phyloP scores from a whole-genome alignment of 1,140 invertebrate species.

The Polyergus mexicanus region DNA sequence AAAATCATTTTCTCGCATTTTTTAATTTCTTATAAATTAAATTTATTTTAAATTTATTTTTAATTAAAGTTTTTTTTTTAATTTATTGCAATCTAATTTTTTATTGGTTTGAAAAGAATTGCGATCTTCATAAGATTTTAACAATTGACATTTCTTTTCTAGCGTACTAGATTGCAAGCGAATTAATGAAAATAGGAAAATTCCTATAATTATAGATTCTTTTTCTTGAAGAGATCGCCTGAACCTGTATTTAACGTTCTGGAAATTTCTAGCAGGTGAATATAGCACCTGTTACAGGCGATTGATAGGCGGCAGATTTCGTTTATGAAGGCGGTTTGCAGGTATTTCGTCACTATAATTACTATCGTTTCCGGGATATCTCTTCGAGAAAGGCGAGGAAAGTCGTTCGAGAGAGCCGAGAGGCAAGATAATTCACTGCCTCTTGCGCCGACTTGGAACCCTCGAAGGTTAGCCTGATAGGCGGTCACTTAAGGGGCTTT shows the following conservation, averaged over 20 bases:
- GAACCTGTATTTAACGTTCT: conserved; percentile 36
- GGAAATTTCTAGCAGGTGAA: conserved; percentile 19
- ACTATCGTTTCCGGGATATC: conserved; percentile 48
- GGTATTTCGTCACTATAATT: conserved; percentile 72
- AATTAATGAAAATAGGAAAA: conserved; percentile 41
- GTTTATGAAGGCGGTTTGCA: conserved; percentile 17
- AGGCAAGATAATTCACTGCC: conserved; percentile 56
- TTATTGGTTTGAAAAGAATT: background rate
- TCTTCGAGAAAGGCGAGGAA: conserved; percentile 55
- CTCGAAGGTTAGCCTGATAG: conserved; percentile 60
- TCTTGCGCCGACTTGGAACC: conserved; percentile 53
- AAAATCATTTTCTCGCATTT: too few species aligned
- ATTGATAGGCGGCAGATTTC: conserved; percentile 46
- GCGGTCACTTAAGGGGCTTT: conserved; percentile 73
- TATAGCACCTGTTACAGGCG: conserved; percentile 55
- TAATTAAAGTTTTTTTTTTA: background rate
- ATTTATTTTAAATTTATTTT: background rate
- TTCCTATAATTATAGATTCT: conserved; percentile 8
- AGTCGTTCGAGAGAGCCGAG: conserved; percentile 51
- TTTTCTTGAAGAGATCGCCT: background rate
- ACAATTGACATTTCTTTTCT: background rate
- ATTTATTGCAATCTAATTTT: background rate
- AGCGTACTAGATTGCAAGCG: background rate
- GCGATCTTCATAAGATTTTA: background rate
- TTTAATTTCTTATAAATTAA: too few species aligned